phyloP scores from a whole-genome alignment of 2,113 vertebrate species.

The Onychorhynchus coronatus region DNA sequence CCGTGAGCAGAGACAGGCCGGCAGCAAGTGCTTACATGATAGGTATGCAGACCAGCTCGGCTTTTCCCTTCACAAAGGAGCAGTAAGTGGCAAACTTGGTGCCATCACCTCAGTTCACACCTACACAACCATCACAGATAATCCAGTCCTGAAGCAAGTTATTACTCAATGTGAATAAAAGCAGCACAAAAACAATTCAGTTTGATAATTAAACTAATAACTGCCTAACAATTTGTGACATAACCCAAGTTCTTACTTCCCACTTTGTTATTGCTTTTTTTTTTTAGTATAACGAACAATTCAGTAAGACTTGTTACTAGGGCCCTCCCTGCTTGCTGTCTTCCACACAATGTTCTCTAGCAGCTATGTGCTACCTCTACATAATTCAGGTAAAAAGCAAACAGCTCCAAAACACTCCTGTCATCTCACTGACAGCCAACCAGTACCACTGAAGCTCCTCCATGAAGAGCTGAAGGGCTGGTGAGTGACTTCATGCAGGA shows the following conservation, averaged over 20 bases:
- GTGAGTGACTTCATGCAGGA: not conserved
- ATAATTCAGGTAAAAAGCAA: not conserved
- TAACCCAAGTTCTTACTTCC: not conserved
- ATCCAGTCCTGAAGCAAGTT: slow-evolving; percentile 33
- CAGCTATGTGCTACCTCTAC: not conserved
- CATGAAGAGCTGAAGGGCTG: not conserved
- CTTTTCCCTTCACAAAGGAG: not conserved
- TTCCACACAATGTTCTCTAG: not conserved
- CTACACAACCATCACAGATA: not conserved
- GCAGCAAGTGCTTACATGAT: slow-evolving; percentile 73
- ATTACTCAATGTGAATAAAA: not conserved
- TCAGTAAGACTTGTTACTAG: not conserved
- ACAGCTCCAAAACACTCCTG: not conserved
- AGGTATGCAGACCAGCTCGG: slow-evolving; percentile 59
- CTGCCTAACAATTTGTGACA: not conserved
- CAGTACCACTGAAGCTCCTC: not conserved
- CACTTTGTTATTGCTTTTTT: not conserved
- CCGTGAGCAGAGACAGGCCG: slow-evolving; percentile 28
- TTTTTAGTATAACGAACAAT: not conserved
- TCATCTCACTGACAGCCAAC: not conserved
- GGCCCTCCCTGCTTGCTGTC: not conserved
- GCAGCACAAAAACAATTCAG: not conserved
- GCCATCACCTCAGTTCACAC: slow-evolving; percentile 40
- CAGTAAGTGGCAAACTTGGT: slow-evolving; percentile 42
- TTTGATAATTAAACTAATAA: slow-evolving; percentile 23